Percentiles rank a stretch among this genome's conserved stretches.
These are phyloP conservation scores for Spheniscus humboldti DNA, from an alignment of 2,797 vertebrate species.

Conservation along the genomic window DNA sequence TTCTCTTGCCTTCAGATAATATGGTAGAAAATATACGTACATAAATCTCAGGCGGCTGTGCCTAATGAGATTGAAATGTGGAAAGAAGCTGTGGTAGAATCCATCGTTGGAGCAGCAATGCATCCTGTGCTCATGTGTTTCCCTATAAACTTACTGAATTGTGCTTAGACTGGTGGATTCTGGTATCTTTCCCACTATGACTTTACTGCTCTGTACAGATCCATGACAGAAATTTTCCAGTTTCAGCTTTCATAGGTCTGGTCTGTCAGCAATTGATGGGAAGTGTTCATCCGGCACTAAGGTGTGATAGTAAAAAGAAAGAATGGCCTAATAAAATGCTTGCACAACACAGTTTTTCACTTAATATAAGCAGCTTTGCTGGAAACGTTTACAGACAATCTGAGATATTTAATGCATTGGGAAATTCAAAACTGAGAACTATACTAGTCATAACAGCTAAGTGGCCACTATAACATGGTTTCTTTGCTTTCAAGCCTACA, in stretches of 20 bases:
- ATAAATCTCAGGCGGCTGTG: not conserved
- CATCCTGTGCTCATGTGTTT: not conserved
- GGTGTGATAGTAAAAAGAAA: not conserved
- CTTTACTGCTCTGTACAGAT: not conserved
- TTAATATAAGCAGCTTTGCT: not conserved
- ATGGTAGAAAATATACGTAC: not conserved
- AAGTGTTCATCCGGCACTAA: not conserved
- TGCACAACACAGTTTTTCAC: not conserved
- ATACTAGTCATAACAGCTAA: not conserved
- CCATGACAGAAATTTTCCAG: not conserved
- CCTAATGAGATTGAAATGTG: not conserved
- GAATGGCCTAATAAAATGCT: not conserved
- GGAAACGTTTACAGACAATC: not conserved
- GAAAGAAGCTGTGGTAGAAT: not conserved
- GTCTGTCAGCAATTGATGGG: not conserved
- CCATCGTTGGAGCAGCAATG: not conserved
- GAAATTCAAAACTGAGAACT: not conserved
- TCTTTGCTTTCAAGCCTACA: not conserved
- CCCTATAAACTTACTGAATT: not conserved
- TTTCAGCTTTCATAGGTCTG: not conserved
- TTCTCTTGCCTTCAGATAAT: not conserved
- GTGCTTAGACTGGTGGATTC: not conserved
- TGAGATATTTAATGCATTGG: not conserved
- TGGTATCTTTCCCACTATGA: not conserved
- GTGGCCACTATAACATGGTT: not conserved